Evolutionary conservation across 2,797 vertebrate genomes (phyloP).

Genomic region (Bradypodion pumilum): DNA sequence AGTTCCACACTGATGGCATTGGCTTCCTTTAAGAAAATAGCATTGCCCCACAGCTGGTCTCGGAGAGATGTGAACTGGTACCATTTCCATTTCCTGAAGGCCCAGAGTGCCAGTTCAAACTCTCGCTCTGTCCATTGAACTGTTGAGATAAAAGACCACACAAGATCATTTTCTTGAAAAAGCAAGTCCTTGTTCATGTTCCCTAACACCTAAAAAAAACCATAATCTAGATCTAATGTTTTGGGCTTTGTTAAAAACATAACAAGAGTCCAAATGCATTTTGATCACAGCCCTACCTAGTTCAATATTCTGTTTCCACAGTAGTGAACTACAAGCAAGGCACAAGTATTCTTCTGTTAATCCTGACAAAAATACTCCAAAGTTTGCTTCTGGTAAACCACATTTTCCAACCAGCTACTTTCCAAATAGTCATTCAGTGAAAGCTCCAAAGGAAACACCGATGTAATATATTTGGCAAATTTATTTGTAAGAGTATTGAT

Average conservation of each 20-base stretch:
- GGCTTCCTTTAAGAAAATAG: constrained; percentile 97
- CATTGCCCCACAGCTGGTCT: constrained; percentile 95
- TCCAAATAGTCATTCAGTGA: too few species aligned
- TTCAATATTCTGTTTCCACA: too few species aligned
- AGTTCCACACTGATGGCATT: constrained; percentile 98
- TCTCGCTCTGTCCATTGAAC: constrained; percentile 94
- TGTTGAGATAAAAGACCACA: constrained; percentile 58
- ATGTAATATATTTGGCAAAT: too few species aligned
- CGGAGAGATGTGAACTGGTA: constrained; percentile 98
- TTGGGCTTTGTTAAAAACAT: not conserved
- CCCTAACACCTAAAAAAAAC: too few species aligned
- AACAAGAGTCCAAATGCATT: too few species aligned
- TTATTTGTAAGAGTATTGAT: too few species aligned
- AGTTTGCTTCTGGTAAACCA: too few species aligned
- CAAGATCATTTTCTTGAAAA: not conserved
- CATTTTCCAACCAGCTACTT: too few species aligned
- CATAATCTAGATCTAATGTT: not conserved
- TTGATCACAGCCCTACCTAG: too few species aligned
- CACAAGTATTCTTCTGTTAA: not conserved
- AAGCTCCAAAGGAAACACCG: too few species aligned
- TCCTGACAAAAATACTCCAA: too few species aligned
- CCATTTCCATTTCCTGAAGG: constrained; percentile 94
- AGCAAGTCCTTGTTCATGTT: not conserved
- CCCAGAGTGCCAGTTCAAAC: constrained; percentile 90
- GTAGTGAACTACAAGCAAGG: not conserved